Base-by-base conservation (phyloP, 2,797 vertebrate genomes). In the Tenualosa thibaudeaui region DNA sequence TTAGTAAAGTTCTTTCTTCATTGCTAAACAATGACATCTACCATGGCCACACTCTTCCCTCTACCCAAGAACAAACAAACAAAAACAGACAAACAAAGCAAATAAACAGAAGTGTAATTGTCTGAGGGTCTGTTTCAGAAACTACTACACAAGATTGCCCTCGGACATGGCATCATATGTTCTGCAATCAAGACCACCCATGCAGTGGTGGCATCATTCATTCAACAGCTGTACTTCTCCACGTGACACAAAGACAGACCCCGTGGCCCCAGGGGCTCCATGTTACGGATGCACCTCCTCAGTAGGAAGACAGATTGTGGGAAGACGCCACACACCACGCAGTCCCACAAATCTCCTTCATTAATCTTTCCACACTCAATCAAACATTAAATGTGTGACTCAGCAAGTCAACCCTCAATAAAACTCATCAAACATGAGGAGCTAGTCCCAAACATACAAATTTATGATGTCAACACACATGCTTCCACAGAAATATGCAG, bases 401-500 rank as follows among this genome's bases (percentile, higher is more conserved):
- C 83, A 83, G 81, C 17, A 68, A 81, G 68, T 31, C 40, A 7
- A 50, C 75, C 40, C 5, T 60, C 22, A 50, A 65, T 71, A 22
- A 85, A 71, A 58, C 50, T 50, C 37, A 82, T 17, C 22, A 82
- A 24, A 2, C 2, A 0, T 46, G 60, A 54, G 37, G 40, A 43
- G 40, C 7, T 19, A 2, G 56, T 37, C 81, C 24, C 56, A 10
- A 89, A 89, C 78, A 90, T 82, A 89, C 49, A 56, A 89, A 88
- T 86, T 46, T 90, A 85, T 89, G 85, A 90, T 89, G 82, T 81
- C 83, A 78, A 9, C 40, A 6, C 15, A 9, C 71, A 83, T 88
- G 65, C 90, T 90, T 90, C 88, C 87, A 91, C 89, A 68, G 89
- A 87, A 90, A 89, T 85, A 89, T 22, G 37, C 71, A 78, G 37